Evolutionary conservation across 2,888 invertebrate genomes (phyloP).

Genomic region (Ectemnius lituratus): DNA sequence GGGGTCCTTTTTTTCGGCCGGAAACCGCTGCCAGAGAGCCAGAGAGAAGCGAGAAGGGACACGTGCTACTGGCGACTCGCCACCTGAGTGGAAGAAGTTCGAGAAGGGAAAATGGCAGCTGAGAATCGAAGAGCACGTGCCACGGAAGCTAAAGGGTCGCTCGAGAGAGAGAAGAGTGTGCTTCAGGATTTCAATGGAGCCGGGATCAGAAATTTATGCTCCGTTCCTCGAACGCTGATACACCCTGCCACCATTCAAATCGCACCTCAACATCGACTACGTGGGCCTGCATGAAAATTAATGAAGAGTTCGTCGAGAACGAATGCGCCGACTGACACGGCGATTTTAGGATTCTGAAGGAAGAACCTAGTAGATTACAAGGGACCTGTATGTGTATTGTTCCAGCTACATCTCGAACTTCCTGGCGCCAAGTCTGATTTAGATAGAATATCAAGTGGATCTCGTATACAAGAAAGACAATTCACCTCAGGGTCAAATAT

Average conservation of each 20-base stretch:
- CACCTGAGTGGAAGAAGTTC: constrained; percentile 50
- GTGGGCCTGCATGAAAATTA: constrained; percentile 60
- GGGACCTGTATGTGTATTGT: too few relatives aligned
- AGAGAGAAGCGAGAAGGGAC: constrained; percentile 38
- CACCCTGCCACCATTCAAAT: constrained; percentile 51
- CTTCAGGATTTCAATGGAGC: constrained; percentile 56
- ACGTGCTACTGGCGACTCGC: constrained; percentile 51
- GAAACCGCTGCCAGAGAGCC: constrained; percentile 43
- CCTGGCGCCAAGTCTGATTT: too few relatives aligned
- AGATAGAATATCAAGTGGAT: too few relatives aligned
- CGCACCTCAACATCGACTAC: constrained; percentile 43
- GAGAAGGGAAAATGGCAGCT: constrained; percentile 48
- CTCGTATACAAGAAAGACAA: too few relatives aligned
- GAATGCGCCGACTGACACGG: too few relatives aligned
- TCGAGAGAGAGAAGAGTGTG: constrained; percentile 15
- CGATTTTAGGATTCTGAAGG: too few relatives aligned
- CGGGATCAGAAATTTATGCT: constrained; percentile 65
- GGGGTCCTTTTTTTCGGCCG: constrained; percentile 46
- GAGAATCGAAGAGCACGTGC: constrained; percentile 62
- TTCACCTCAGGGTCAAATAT: too few relatives aligned
- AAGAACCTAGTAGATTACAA: too few relatives aligned
- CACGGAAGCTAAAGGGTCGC: constrained; percentile 40
- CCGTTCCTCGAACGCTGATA: constrained; percentile 52
- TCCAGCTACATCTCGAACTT: too few relatives aligned
- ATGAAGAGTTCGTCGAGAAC: constrained; percentile 26